Evolutionary conservation across 1,140 invertebrate genomes (phyloP).

Genomic region (Plutomurus gul): DNA sequence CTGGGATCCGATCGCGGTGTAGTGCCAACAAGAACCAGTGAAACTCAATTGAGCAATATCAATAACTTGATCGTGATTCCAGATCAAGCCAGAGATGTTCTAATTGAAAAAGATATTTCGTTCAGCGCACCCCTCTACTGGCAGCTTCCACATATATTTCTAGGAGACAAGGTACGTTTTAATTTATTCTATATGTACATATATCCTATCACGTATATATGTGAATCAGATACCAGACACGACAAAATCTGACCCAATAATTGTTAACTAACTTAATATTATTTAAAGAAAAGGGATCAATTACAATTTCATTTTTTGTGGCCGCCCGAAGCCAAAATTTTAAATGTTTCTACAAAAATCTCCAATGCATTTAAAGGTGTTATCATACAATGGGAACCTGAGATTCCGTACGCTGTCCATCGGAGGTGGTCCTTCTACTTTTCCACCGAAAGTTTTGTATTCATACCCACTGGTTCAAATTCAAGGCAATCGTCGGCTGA

Average conservation of each 20-base stretch:
- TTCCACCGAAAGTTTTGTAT: constrained; percentile 66
- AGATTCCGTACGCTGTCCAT: constrained; percentile 76
- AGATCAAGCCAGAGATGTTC: constrained; percentile 66
- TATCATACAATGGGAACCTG: constrained; percentile 90
- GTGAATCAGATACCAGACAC: too few relatives aligned
- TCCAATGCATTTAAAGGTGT: constrained; percentile 62
- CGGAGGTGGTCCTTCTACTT: constrained; percentile 60
- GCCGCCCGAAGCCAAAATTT: too few relatives aligned
- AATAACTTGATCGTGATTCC: constrained; percentile 71
- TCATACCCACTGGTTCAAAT: constrained; percentile 80
- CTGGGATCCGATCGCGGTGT: constrained; percentile 58
- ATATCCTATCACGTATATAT: neutral
- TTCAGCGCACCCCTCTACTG: constrained; percentile 83
- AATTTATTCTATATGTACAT: neutral
- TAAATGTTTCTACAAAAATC: too few relatives aligned
- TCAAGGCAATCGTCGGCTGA: constrained; percentile 75
- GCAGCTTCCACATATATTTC: constrained; percentile 77
- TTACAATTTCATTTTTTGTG: too few relatives aligned
- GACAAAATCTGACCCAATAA: too few relatives aligned
- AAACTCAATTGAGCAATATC: constrained; percentile 61
- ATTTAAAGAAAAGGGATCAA: too few relatives aligned
- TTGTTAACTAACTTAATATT: too few relatives aligned
- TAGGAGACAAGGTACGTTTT: constrained; percentile 76
- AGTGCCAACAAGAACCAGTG: constrained; percentile 48
- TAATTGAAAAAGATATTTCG: constrained; percentile 67